Evolutionary conservation across 1,140 invertebrate species (phyloP), one percentile per base, ranked within the genome.

Genomic region (Melitaea cinxia): DNA sequence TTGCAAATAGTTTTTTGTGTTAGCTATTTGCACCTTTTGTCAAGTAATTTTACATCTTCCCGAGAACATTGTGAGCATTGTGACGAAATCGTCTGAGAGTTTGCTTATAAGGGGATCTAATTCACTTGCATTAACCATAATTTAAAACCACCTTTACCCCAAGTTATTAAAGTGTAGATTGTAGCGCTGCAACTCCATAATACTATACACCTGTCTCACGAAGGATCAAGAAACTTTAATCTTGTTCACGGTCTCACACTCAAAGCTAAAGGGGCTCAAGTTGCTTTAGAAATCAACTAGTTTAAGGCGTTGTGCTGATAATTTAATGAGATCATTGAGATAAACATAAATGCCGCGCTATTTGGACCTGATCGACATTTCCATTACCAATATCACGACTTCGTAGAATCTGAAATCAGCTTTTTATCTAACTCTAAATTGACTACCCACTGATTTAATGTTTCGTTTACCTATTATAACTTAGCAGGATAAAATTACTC

Each of bases 281-380:
- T 77, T 68, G 45, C 67, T 64, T 61, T 71, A 75, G 70, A 70
- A 68, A 68, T 72, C 65, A 54, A 63, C 66, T 64, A 66, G 74
- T 75, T 76, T 78, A 75, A 65, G 73, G 72, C 75, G 74, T 80
- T 85, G 74, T 80, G 69, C 67, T 58, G 63, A 70, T 80, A 72
- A 76, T 77, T 81, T 82, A 82, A 88, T 84, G 75, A 84, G 80
- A 85, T 87, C 70, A 60, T 65, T 65, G 60, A 80, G 78, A 88
- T 88, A 85, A 80, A 79, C 64, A 71, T 77, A 81, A 87, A 87
- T 86, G 79, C 74, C 83, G 82, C 75, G 75, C 74, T 72, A 71
- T 66, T 75, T 72, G 72, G 70, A 69, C 78, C 60, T 68, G 68
- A 77, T 84, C 75, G 78, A 81, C 80, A 82, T 80, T 83, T 78